These are phyloP conservation scores for Sarcophaga variegata DNA, from an alignment of 2,888 invertebrate species.

Conservation along the genomic window DNA sequence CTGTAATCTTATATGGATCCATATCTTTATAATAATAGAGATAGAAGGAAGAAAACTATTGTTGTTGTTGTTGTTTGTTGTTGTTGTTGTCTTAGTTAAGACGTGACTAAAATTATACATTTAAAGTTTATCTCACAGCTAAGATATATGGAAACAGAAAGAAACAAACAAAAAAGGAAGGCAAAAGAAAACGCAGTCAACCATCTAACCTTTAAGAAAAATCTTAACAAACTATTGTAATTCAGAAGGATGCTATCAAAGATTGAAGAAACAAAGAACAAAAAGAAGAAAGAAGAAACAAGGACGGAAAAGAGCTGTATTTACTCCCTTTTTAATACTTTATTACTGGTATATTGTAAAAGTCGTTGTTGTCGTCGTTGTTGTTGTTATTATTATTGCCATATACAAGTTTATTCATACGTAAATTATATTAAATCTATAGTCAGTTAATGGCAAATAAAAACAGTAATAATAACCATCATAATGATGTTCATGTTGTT, in stretches of 20 bases:
- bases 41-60: no score
- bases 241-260: background rate
- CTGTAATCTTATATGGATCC: conserved; percentile 64
- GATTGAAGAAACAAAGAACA: background rate
- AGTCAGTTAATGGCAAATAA: conserved; percentile 45
- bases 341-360: background rate
- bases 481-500: background rate
- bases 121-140: conserved; percentile 61
- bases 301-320: conserved; percentile 1
- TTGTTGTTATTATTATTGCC: conserved; percentile 6
- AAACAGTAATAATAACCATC: background rate
- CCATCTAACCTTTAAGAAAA: conserved; percentile 29
- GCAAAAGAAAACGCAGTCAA: conserved; percentile 20
- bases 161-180: background rate
- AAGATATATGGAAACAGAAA: background rate
- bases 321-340: conserved; percentile 61
- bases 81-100: conserved; percentile 10
- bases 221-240: conserved; percentile 35
- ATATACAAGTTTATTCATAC: conserved; percentile 50
- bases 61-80: no score
- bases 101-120: conserved; percentile 70
- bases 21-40: conserved; percentile 37
- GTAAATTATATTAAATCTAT: conserved; percentile 61
- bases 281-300: conserved; percentile 19
- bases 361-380: conserved; percentile 3